phyloP scores from a whole-genome alignment of 1,140 invertebrate species.

The Nixonia krombeini region DNA sequence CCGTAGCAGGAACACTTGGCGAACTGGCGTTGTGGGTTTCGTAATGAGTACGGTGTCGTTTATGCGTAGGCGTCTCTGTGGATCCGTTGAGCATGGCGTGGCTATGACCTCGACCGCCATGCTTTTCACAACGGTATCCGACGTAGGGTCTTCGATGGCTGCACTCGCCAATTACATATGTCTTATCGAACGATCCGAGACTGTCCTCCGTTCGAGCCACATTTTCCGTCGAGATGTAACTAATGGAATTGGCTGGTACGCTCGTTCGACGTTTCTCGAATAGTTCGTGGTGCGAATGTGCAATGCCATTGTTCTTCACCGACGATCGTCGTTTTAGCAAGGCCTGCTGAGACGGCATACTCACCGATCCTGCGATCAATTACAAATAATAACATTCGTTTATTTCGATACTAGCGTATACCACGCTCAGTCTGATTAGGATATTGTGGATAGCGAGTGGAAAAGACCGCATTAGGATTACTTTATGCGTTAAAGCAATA shows the following conservation, averaged over 20 bases:
- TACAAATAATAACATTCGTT: neutral
- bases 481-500: slow-evolving; percentile 20
- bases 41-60: slow-evolving; percentile 48
- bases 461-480: no score
- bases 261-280: slow-evolving; percentile 61
- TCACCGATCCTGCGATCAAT: slow-evolving; percentile 22
- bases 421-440: neutral
- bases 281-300: slow-evolving; percentile 64
- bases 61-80: slow-evolving; percentile 42
- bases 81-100: slow-evolving; percentile 65
- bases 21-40: slow-evolving; percentile 62
- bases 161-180: slow-evolving; percentile 63
- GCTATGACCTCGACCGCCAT: slow-evolving; percentile 57
- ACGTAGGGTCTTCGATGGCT: slow-evolving; percentile 53
- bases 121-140: slow-evolving; percentile 64
- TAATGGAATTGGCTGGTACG: slow-evolving; percentile 65
- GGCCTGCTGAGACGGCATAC: slow-evolving; percentile 42
- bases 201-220: slow-evolving; percentile 51
- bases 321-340: slow-evolving; percentile 64
- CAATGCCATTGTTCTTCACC: slow-evolving; percentile 62
- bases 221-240: slow-evolving; percentile 65
- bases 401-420: no score
- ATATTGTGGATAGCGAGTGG: no score
- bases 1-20: slow-evolving; percentile 61
- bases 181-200: slow-evolving; percentile 52